Percentiles rank a stretch among this genome's conserved stretches.
Evolutionary conservation across 1,140 invertebrate genomes (phyloP).

Genomic region (Hesperophylax magnus): DNA sequence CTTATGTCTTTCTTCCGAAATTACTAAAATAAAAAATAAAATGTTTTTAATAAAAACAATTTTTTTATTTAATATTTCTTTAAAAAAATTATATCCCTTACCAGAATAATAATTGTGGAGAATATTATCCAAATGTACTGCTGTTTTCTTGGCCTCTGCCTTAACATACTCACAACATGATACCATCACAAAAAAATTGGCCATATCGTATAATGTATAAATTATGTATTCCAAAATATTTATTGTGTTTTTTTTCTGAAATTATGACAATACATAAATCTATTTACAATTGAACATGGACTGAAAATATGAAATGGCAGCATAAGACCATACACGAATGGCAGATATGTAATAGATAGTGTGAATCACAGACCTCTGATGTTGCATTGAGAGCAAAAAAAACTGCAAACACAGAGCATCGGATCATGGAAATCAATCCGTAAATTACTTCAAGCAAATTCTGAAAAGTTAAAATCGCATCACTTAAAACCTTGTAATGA

Average conservation of each 20-base stretch:
- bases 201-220: not conserved
- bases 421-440: not conserved
- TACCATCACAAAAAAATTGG: not conserved
- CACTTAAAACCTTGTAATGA: not conserved
- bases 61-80: not conserved
- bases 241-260: not conserved
- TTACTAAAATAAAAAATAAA: not conserved
- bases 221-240: not conserved
- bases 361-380: not conserved
- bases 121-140: slow-evolving; percentile 2
- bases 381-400: not conserved
- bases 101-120: not conserved
- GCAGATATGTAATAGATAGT: not conserved
- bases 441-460: not conserved
- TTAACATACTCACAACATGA: not conserved
- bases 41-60: not conserved
- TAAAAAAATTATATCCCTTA: not conserved
- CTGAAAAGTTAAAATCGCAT: not conserved
- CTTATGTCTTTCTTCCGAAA: not conserved
- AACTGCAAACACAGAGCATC: not conserved
- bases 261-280: not conserved
- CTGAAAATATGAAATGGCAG: not conserved
- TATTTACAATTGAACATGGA: not conserved
- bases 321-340: not conserved
- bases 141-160: not conserved